phyloP scores from a whole-genome alignment of 2,888 invertebrate species.

The Thereva nobilitata region DNA sequence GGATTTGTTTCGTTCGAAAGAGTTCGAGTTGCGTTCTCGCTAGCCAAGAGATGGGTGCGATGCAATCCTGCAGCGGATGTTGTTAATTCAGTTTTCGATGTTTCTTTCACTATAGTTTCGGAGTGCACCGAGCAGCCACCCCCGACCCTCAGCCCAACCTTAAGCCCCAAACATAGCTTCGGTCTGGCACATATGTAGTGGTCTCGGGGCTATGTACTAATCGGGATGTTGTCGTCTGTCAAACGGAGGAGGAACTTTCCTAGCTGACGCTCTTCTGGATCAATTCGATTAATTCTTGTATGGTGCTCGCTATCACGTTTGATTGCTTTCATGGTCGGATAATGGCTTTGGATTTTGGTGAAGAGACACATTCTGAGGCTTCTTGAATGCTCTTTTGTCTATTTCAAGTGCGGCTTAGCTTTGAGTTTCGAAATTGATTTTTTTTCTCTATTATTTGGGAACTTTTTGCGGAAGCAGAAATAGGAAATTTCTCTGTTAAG shows the following conservation, averaged over 20 bases:
- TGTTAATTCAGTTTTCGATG: slow-evolving; percentile 39
- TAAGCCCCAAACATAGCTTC: too few species aligned
- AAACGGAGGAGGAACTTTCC: slow-evolving; percentile 13
- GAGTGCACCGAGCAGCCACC: not conserved
- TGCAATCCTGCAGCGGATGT: slow-evolving; percentile 37
- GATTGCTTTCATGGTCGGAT: slow-evolving; percentile 22
- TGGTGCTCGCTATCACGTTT: slow-evolving; percentile 27
- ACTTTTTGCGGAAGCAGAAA: too few species aligned
- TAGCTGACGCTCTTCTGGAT: slow-evolving; percentile 23
- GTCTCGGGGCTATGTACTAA: not conserved
- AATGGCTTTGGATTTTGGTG: slow-evolving; percentile 25
- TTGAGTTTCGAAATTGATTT: slow-evolving; percentile 23
- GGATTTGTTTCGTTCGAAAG: slow-evolving; percentile 16
- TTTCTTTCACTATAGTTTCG: slow-evolving; percentile 26
- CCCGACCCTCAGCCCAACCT: not conserved
- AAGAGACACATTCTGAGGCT: slow-evolving; percentile 12
- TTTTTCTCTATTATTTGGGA: not conserved
- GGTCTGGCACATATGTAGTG: too few species aligned
- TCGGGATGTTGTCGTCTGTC: slow-evolving; percentile 21
- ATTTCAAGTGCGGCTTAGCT: slow-evolving; percentile 28
- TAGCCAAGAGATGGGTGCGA: slow-evolving; percentile 1
- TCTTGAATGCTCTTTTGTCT: slow-evolving; percentile 27
- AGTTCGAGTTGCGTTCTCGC: slow-evolving; percentile 6
- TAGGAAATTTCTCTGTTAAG: too few species aligned
- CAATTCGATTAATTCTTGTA: slow-evolving; percentile 32